Base-by-base conservation (phyloP, 2,113 vertebrate species). In the Danionella cerebrum region DNA sequence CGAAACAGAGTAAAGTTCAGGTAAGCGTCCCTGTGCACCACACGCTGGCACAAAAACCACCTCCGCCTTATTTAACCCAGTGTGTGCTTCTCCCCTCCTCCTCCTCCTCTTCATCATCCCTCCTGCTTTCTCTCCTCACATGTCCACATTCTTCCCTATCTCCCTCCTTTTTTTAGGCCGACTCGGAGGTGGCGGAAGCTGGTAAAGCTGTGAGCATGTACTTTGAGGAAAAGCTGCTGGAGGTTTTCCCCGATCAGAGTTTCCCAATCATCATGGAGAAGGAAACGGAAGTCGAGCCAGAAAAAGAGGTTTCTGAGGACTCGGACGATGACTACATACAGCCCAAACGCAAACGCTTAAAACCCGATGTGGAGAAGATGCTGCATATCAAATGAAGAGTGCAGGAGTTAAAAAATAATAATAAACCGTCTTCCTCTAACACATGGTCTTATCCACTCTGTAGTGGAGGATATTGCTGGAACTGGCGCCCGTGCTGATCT, bases 1-100 rank as follows among this genome's bases (percentile, higher is more conserved):
- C 95, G 94, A 95, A 94, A 95, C 91, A 95, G 88, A 96, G 95
- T 97, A 98, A 98, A 96, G 91, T 91, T 81, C 93, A 98, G 96
- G 96, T 98, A 98, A 98, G 96, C 89, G 29, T 81, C 86, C 87
- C 89, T 85, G 57, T 67, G 89, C 89, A 87, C 88, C 92, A 91
- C 88, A 87, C 91, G 75, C 24, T 64, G 67, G 88, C 84, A 75
- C 58, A 29, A 54, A 9, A 25, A 53, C 59, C 9, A 9, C 21
- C 35, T 69, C 59, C 51, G 68, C 47, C 76, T 58, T 82, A 67
- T 82, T 82, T 85, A 86, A 85, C 82, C 79, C 66, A 35, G 78
- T 87, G 79, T 83, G 82, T 85, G 79, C 84, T 77, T 86, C 75
- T 85, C 78, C 51, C 42, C 55, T 58, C 41, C 42, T 69, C 51